phyloP scores from a whole-genome alignment of 2,888 invertebrate species.

The Parnassius apollo region DNA sequence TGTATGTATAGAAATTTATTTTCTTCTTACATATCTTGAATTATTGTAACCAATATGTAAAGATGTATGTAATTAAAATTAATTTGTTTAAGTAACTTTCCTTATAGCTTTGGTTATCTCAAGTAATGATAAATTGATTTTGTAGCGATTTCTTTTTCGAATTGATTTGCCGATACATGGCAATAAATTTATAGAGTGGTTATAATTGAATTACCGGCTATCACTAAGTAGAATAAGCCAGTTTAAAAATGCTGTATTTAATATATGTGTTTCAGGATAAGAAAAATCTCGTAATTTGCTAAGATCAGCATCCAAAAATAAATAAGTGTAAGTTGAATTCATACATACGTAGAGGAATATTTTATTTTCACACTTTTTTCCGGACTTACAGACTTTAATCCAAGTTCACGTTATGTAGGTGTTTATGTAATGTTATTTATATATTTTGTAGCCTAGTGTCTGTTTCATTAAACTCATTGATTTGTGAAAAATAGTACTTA shows the following conservation, averaged over 20 bases:
- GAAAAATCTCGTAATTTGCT: neutral
- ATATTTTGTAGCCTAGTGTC: no score
- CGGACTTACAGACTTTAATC: no score
- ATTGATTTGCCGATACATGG: slow-evolving; percentile 3
- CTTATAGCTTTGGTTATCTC: slow-evolving; percentile 9
- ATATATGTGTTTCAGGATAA: slow-evolving; percentile 12
- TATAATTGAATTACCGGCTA: slow-evolving; percentile 11
- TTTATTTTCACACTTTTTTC: no score
- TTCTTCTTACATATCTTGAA: neutral
- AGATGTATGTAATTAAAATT: slow-evolving; percentile 4
- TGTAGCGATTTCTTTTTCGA: slow-evolving; percentile 2
- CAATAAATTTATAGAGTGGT: slow-evolving; percentile 13
- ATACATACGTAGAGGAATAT: neutral
- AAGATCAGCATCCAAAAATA: no score
- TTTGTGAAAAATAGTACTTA: no score
- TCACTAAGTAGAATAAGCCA: neutral
- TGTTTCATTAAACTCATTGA: no score
- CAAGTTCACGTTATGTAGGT: no score
- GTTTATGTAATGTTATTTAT: no score
- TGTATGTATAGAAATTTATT: neutral
- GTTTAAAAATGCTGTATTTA: slow-evolving; percentile 6
- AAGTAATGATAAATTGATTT: slow-evolving; percentile 13
- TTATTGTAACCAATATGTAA: no score
- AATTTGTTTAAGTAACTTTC: neutral
- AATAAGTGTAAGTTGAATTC: neutral